These are phyloP conservation scores for Cylindroiulus punctatus DNA, from an alignment of 2,888 invertebrate species.

Conservation along the genomic window DNA sequence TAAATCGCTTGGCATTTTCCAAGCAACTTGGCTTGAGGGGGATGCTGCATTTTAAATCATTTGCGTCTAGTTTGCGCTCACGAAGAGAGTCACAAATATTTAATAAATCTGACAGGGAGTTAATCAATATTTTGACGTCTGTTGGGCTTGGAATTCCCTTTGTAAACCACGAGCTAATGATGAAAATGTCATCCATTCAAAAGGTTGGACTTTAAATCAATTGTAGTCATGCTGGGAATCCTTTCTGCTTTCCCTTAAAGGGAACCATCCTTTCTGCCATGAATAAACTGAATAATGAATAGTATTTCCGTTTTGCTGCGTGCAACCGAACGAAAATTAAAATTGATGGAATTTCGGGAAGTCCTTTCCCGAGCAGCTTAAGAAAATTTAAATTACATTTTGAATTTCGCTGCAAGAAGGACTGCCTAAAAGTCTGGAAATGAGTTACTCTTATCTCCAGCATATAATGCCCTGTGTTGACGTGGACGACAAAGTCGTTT, in stretches of 20 bases:
- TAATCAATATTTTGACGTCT: constrained; percentile 32
- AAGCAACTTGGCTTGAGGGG: too few relatives aligned
- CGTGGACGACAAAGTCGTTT: too few relatives aligned
- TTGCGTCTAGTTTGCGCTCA: background rate
- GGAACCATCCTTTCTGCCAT: background rate
- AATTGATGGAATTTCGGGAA: background rate
- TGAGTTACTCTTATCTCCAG: too few relatives aligned
- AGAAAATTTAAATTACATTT: background rate
- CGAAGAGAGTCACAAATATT: background rate
- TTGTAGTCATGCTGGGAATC: constrained; percentile 5
- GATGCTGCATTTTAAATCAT: constrained; percentile 11
- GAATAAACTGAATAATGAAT: background rate
- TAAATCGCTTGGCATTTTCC: too few relatives aligned
- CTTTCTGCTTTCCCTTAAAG: background rate
- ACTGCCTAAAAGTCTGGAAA: background rate
- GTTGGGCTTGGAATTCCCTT: background rate
- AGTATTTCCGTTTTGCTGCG: background rate
- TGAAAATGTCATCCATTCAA: constrained; percentile 32
- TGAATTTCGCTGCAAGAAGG: background rate
- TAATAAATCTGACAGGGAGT: constrained; percentile 21
- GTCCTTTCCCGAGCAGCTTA: too few relatives aligned
- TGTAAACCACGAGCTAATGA: constrained; percentile 8
- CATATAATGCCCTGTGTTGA: too few relatives aligned
- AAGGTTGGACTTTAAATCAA: constrained; percentile 23
- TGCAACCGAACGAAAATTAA: background rate